Evolutionary conservation across 1,140 invertebrate genomes (phyloP), one percentile per base, ranked within the genome.

Genomic region (Panagrolaimus sp.): DNA sequence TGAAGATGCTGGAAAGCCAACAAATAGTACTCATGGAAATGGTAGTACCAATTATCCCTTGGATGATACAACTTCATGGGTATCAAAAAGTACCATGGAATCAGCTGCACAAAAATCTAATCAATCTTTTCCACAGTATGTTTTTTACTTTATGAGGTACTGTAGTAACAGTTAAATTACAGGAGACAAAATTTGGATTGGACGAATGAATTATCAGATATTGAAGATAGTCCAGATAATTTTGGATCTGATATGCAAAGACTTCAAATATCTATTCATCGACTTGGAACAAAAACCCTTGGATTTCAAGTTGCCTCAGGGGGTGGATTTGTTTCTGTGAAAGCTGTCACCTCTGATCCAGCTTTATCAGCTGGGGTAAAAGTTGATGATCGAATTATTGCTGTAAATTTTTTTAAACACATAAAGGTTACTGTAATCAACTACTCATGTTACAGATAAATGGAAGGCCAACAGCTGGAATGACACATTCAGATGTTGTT

Each of bases 271-370:
- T n/a, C 15, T 43, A 45, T 65, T 28, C 24, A 32, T 5, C 52
- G 52, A 2, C 4, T 21, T 12, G 52, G 52, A n/a, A 26, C 52
- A 12, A 58, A 58, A 10, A 46, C 77, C 38, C 77, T 86, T 47
- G 85, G 85, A 10, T 84, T 86, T 70, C 83, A 84, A 69, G 76
- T 86, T 32, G 79, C 81, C 32, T 82, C 83, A 24, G 76, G 71
- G 44, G 78, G 73, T 12, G 78, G 78, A n/a, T 76, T 76, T 9
- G 82, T 81, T 43, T 83, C 80, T 71, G 77, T 85, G 28, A 84
- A 84, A 73, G 78, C 73, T 43, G 69, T 85, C 10, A 72, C 81
- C 32, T 68, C 80, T 47, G 83, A 84, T 48, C 84, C 84, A 43
- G 84, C 84, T 52, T 71, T 82, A 66, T 78, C 82, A 66, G 80